These are phyloP conservation scores for Enteromius unitaeniatus DNA, from an alignment of 2,797 vertebrate species.

Conservation along the genomic window DNA sequence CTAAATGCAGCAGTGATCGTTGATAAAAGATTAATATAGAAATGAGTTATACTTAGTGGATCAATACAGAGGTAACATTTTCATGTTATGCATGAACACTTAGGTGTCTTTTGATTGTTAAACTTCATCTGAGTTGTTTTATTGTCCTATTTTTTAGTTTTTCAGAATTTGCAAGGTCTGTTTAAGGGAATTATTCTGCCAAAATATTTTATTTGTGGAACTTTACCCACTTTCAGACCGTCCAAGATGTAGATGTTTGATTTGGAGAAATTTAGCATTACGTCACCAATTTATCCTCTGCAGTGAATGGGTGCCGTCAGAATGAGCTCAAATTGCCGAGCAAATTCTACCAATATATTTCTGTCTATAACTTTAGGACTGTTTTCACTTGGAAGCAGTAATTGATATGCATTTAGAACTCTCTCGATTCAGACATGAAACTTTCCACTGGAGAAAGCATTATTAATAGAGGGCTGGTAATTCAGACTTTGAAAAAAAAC, in stretches of 20 bases:
- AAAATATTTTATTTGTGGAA: not conserved
- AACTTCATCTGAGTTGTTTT: not conserved
- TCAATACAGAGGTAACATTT: not conserved
- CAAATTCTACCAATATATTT: not conserved
- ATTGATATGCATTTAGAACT: not conserved
- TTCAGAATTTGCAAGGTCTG: not conserved
- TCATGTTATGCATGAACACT: not conserved
- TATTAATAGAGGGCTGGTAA: not conserved
- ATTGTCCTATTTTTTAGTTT: not conserved
- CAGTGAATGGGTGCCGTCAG: not conserved
- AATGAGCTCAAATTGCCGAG: not conserved
- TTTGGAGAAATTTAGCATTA: not conserved
- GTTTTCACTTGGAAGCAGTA: not conserved
- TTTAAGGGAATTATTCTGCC: not conserved
- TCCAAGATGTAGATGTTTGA: not conserved
- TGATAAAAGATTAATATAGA: slow-evolving; percentile 5
- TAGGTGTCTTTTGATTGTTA: not conserved
- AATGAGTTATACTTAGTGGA: not conserved
- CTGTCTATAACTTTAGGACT: not conserved
- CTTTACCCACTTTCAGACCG: not conserved
- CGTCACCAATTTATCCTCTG: not conserved
- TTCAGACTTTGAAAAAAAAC: not conserved
- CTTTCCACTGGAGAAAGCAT: not conserved
- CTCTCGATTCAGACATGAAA: not conserved
- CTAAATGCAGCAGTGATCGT: not conserved